A percentile compares a stretch with the other conserved stretches of the same genome.
Conservation (phyloP, 2,113 vertebrate species). For the Pogona vitticeps region DNA sequence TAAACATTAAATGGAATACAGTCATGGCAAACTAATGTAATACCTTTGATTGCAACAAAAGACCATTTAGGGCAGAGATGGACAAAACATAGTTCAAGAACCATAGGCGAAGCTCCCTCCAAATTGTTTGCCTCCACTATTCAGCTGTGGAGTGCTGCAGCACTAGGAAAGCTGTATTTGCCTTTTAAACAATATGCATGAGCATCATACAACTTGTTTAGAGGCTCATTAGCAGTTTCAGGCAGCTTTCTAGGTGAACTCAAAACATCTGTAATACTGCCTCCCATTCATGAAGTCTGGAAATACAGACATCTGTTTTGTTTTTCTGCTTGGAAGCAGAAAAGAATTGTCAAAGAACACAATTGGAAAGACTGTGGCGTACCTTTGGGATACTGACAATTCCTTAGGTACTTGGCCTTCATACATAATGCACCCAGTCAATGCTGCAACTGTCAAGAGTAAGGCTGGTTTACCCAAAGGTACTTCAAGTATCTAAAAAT, state of each 20-base stretch:
- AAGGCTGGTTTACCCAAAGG: conserved; percentile 52
- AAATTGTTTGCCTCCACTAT: too few species aligned
- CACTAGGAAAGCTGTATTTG: too few species aligned
- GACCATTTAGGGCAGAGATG: not conserved
- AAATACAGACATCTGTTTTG: conserved; percentile 60
- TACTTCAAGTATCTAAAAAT: conserved; percentile 61
- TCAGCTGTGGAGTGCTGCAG: too few species aligned
- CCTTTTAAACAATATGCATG: not conserved
- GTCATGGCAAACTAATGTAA: not conserved
- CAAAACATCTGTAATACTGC: conserved; percentile 29
- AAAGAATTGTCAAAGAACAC: conserved; percentile 66
- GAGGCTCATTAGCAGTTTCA: not conserved
- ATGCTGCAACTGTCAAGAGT: conserved; percentile 61
- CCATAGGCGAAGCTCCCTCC: too few species aligned
- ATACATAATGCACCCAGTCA: conserved; percentile 65
- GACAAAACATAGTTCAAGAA: too few species aligned
- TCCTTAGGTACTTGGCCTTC: conserved; percentile 63
- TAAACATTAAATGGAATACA: not conserved
- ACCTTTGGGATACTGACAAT: conserved; percentile 67
- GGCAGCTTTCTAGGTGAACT: not conserved
- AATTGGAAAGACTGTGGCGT: conserved; percentile 56
- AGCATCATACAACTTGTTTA: not conserved
- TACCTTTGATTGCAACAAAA: not conserved
- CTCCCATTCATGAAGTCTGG: conserved; percentile 50
- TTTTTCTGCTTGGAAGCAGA: conserved; percentile 61